Percentiles rank a stretch among this genome's conserved stretches.
Evolutionary conservation across 2,113 vertebrate species (phyloP).

Genomic region (Uria lomvia): DNA sequence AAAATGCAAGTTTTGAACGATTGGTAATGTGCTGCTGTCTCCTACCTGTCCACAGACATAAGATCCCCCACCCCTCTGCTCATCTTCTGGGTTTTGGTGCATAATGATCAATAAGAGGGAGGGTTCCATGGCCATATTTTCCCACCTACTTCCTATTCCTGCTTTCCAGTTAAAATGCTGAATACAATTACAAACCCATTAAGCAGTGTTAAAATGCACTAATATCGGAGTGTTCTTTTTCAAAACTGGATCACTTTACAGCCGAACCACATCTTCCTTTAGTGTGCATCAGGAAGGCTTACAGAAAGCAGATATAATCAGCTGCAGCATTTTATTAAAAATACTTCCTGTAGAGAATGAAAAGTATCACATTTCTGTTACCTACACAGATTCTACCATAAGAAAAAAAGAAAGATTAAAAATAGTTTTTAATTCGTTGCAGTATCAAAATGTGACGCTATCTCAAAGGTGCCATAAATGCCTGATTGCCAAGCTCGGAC

Average conservation of each 20-base stretch:
- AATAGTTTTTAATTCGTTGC: not conserved
- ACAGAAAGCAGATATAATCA: conserved; percentile 1
- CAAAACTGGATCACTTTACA: conserved; percentile 43
- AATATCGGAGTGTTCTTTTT: not conserved
- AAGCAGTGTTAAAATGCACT: conserved; percentile 60
- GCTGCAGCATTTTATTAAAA: not conserved
- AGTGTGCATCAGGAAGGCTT: not conserved
- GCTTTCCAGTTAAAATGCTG: conserved; percentile 66
- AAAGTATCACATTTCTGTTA: not conserved
- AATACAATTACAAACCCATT: conserved; percentile 72
- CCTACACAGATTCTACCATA: not conserved
- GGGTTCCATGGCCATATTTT: not conserved
- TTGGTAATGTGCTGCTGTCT: not conserved
- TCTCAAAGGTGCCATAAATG: not conserved
- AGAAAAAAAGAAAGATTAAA: not conserved
- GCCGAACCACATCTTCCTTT: not conserved
- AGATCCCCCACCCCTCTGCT: not conserved
- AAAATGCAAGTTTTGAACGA: not conserved
- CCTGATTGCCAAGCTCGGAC: not conserved
- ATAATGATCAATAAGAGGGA: conserved; percentile 44
- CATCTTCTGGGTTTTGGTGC: conserved; percentile 14
- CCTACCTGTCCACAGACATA: not conserved
- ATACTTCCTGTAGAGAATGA: not conserved
- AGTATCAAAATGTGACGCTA: not conserved
- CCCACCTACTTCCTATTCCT: conserved; percentile 41